Evolutionary conservation across 92 coral and sea anemone species (phyloP).

Genomic region (Porites evermanni): DNA sequence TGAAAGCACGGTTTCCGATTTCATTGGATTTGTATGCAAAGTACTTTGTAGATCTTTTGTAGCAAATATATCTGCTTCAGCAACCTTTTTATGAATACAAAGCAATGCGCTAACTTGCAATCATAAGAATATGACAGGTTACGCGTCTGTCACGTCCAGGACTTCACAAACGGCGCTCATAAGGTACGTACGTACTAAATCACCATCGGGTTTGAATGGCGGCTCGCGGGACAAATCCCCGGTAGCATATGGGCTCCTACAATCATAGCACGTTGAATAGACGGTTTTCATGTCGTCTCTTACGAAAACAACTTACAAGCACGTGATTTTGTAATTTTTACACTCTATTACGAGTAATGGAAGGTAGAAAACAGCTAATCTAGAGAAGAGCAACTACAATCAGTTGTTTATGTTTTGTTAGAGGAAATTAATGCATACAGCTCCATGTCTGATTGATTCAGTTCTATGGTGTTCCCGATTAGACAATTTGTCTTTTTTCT

Average conservation of each 20-base stretch:
- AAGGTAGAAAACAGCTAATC: background rate
- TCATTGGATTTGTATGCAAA: background rate
- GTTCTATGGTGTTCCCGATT: background rate
- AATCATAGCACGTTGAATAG: too few species aligned
- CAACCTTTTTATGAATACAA: conserved; percentile 13
- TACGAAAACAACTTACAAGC: too few species aligned
- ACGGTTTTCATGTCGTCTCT: too few species aligned
- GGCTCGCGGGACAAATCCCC: too few species aligned
- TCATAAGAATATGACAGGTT: conserved; percentile 28
- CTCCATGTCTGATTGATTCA: background rate
- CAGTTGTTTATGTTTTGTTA: too few species aligned
- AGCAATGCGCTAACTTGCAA: background rate
- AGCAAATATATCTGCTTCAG: conserved; percentile 20
- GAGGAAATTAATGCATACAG: too few species aligned
- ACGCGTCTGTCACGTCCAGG: conserved; percentile 43
- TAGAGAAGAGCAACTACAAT: background rate
- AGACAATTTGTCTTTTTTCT: background rate
- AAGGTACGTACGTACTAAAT: conserved; percentile 8
- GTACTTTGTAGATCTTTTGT: background rate
- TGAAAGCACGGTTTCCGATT: background rate
- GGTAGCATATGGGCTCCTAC: background rate
- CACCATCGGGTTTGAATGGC: background rate
- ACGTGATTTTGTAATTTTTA: too few species aligned
- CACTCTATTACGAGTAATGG: background rate
- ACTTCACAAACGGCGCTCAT: conserved; percentile 20